Conservation (phyloP, 2,888 invertebrate genomes). For the Cotesia congregata region DNA sequence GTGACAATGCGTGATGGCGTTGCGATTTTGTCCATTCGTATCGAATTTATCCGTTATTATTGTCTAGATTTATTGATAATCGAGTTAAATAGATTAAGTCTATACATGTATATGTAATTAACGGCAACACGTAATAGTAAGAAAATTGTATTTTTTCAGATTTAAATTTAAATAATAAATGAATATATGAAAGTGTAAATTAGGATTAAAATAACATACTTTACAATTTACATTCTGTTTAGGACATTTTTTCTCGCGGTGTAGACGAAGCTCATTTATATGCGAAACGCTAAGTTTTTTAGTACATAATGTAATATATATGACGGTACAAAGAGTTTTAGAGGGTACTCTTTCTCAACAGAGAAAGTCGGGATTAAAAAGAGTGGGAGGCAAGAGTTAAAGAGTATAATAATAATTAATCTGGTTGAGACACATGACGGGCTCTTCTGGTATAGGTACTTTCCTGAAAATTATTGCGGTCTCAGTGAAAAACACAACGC, state of each 20-base stretch:
- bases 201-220: neutral
- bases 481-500: neutral
- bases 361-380: neutral
- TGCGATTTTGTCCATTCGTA: slow-evolving; percentile 32
- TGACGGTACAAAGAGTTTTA: neutral
- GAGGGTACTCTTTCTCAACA: neutral
- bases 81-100: neutral
- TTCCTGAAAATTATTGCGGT: neutral
- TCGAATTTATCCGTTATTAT: slow-evolving; percentile 31
- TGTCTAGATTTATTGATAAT: neutral
- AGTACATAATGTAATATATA: neutral
- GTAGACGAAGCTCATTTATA: neutral
- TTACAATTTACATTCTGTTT: neutral
- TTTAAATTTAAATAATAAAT: slow-evolving; percentile 12
- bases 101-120: no score
- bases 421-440: neutral
- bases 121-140: slow-evolving; percentile 1
- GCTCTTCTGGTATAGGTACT: neutral
- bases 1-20: slow-evolving; percentile 10
- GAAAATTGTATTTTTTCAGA: neutral
- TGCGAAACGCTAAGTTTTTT: neutral
- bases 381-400: neutral
- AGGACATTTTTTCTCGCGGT: neutral
- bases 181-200: neutral
- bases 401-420: neutral